These are phyloP conservation scores for Fragum fragum DNA, from an alignment of 2,888 invertebrate genomes.

Conservation along the genomic window DNA sequence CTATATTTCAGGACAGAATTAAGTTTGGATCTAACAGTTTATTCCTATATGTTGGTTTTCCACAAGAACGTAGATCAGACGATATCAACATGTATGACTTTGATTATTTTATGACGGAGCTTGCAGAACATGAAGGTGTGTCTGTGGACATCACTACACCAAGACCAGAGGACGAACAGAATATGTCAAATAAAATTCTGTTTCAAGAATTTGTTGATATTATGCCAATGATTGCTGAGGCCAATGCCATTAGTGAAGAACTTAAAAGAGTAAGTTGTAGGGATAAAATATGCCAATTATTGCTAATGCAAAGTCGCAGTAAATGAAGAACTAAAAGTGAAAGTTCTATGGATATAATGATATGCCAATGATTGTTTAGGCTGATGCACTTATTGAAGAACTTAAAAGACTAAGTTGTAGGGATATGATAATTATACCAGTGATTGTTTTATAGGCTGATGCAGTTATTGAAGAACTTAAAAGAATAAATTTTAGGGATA, in stretches of 20 bases:
- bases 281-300: too few species aligned
- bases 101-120: conserved; percentile 77
- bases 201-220: conserved; percentile 78
- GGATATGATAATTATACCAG: too few species aligned
- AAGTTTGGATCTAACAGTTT: conserved; percentile 78
- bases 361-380: too few species aligned
- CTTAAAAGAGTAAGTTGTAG: conserved; percentile 78
- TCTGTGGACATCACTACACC: conserved; percentile 55
- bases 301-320: too few species aligned
- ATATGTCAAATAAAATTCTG: conserved; percentile 54
- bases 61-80: conserved; percentile 63
- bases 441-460: too few species aligned
- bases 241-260: conserved; percentile 80
- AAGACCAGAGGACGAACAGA: conserved; percentile 27
- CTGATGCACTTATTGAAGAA: too few species aligned
- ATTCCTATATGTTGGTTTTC: conserved; percentile 75
- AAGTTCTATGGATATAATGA: too few species aligned
- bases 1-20: conserved; percentile 73
- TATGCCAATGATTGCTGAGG: conserved; percentile 77
- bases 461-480: too few species aligned
- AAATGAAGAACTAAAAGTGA: too few species aligned
- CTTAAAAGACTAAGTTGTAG: too few species aligned
- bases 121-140: conserved; percentile 74
- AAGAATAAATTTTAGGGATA: too few species aligned
- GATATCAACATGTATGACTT: conserved; percentile 68